phyloP scores from a whole-genome alignment of 1,140 invertebrate species.

The Metopolophium dirhodum region DNA sequence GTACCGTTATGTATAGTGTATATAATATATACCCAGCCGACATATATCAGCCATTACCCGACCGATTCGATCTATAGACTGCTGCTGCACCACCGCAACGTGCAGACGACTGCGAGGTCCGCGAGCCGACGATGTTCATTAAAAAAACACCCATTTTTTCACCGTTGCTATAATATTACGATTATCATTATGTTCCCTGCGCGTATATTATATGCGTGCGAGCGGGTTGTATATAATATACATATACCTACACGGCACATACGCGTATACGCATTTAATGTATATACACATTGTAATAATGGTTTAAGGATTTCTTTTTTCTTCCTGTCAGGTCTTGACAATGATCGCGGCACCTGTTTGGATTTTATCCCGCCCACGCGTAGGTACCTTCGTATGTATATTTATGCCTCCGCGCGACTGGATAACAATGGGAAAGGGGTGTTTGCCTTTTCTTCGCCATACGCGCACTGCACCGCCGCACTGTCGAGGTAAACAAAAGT shows the following conservation, averaged over 20 bases:
- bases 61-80: constrained; percentile 17
- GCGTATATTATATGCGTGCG: neutral
- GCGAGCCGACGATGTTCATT: constrained; percentile 28
- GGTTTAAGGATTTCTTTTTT: constrained; percentile 52
- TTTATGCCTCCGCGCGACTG: constrained; percentile 15
- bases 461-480: neutral
- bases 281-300: constrained; percentile 23
- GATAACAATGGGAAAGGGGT: constrained; percentile 50
- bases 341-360: constrained; percentile 54
- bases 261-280: neutral
- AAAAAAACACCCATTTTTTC: constrained; percentile 54
- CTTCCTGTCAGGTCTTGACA: constrained; percentile 35
- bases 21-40: neutral
- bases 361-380: constrained; percentile 55
- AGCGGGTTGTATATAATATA: neutral
- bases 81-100: neutral
- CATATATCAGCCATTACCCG: constrained; percentile 30
- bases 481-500: constrained; percentile 43
- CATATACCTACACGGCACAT: neutral
- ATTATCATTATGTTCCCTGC: constrained; percentile 41
- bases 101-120: neutral
- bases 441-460: constrained; percentile 53
- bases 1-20: neutral
- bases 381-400: neutral
- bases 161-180: constrained; percentile 47